Evolutionary conservation across 2,797 vertebrate genomes (phyloP).

Genomic region (Danio kyathit): DNA sequence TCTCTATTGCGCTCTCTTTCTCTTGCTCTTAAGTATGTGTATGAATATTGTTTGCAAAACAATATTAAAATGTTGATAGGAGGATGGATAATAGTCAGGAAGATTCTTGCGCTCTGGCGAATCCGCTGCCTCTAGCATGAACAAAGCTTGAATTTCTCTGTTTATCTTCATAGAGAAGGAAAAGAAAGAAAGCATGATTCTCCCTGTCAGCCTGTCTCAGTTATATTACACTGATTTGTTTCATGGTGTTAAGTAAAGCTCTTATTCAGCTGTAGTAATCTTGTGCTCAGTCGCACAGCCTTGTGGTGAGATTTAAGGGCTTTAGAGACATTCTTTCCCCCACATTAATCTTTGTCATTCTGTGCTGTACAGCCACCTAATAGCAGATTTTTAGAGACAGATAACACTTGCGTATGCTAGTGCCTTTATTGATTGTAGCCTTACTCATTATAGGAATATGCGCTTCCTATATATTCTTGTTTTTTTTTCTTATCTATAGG

Average conservation of each 20-base stretch:
- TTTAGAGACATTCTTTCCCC: slow-evolving; percentile 67
- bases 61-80: no score
- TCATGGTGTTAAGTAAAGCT: slow-evolving; percentile 50
- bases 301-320: slow-evolving; percentile 66
- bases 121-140: neutral
- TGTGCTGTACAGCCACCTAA: slow-evolving; percentile 1
- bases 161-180: neutral
- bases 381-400: slow-evolving; percentile 21
- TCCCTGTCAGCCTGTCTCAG: neutral
- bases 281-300: slow-evolving; percentile 58
- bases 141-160: slow-evolving; percentile 1
- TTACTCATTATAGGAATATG: neutral
- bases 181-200: neutral
- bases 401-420: neutral
- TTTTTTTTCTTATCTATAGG: neutral
- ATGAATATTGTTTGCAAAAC: neutral
- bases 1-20: neutral
- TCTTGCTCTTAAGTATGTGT: neutral
- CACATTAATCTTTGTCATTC: slow-evolving; percentile 64
- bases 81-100: neutral
- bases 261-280: slow-evolving; percentile 69
- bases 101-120: neutral
- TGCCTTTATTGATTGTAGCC: neutral
- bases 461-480: neutral
- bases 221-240: slow-evolving; percentile 69